Evolutionary conservation across 2,113 vertebrate genomes (phyloP).

Genomic region (Anser cygnoides): DNA sequence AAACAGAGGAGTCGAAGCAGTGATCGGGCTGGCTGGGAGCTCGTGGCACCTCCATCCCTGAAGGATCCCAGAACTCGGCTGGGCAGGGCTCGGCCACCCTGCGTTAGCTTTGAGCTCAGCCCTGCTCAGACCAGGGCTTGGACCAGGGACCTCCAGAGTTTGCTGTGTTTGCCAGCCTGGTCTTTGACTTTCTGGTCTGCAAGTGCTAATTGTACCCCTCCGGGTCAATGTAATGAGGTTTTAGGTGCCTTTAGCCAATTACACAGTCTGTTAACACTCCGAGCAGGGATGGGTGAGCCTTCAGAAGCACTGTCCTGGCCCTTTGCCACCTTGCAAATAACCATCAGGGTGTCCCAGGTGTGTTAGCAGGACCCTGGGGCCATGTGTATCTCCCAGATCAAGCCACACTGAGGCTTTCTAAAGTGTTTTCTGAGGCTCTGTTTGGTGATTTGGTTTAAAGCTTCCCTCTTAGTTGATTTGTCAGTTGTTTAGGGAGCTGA

Average conservation of each 20-base stretch:
- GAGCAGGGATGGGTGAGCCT: accelerated
- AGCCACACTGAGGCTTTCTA: background rate
- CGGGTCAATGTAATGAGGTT: accelerated
- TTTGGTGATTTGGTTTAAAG: background rate
- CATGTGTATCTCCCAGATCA: accelerated
- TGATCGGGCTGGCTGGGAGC: background rate
- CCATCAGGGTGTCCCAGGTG: background rate
- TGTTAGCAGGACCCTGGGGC: background rate
- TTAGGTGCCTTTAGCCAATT: accelerated
- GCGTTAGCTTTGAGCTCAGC: background rate
- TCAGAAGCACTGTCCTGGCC: background rate
- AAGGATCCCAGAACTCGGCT: background rate
- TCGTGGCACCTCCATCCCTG: background rate
- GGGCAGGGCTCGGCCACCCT: background rate
- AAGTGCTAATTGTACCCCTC: background rate
- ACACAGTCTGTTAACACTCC: background rate
- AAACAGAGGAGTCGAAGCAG: background rate
- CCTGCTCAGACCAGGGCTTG: background rate
- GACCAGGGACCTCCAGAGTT: background rate
- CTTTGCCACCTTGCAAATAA: background rate
- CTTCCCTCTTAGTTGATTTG: background rate
- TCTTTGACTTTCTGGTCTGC: accelerated
- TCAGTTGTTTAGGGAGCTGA: background rate
- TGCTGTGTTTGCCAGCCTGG: background rate
- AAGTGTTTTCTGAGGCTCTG: background rate